Conservation (phyloP, 2,113 vertebrate species). For the Notothenia coriiceps region DNA sequence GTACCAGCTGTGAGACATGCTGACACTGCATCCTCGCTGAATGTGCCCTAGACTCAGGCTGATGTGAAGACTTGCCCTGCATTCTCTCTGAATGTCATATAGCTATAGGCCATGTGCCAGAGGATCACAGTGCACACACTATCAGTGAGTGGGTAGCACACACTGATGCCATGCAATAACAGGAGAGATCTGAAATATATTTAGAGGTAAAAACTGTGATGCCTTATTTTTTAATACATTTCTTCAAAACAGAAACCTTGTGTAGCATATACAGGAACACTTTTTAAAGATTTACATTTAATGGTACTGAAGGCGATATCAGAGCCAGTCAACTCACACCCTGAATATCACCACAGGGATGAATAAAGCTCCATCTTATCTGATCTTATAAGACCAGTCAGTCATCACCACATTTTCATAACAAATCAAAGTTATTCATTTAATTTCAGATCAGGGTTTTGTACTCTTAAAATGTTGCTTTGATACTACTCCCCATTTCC, state of each 20-base stretch:
- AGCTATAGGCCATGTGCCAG: slow-evolving; percentile 30
- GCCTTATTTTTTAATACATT: neutral
- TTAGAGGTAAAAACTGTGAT: neutral
- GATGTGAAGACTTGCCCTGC: slow-evolving; percentile 63
- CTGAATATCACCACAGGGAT: no score
- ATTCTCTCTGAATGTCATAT: slow-evolving; percentile 54
- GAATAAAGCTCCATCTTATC: no score
- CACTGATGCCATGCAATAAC: neutral
- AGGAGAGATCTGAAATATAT: neutral
- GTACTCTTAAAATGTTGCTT: neutral
- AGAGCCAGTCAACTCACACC: no score
- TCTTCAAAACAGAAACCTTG: neutral
- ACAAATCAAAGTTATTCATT: neutral
- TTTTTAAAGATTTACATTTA: no score
- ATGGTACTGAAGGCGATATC: no score
- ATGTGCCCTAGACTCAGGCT: slow-evolving; percentile 25
- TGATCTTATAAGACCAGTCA: no score
- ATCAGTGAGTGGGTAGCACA: neutral
- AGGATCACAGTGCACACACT: slow-evolving; percentile 1
- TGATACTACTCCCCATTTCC: no score
- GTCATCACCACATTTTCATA: neutral
- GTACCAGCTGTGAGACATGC: slow-evolving; percentile 20
- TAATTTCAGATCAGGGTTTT: neutral
- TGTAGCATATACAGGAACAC: neutral
- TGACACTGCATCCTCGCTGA: slow-evolving; percentile 29